Conservation (phyloP, 2,888 invertebrate genomes). For the Brachypalpus laphriformis region DNA sequence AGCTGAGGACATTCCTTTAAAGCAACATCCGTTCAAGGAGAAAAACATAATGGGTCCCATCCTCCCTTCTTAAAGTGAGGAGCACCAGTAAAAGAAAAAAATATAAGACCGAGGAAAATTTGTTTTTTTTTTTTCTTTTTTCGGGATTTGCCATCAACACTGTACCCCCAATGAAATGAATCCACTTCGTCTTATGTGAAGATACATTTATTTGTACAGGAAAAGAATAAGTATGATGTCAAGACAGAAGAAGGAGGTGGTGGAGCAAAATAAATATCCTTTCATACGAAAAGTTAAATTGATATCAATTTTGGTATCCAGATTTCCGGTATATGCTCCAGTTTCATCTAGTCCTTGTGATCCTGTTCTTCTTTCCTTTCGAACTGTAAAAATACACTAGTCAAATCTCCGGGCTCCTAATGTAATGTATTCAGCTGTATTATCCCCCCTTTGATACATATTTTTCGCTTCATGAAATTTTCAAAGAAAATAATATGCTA, state of each 20-base stretch:
- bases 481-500: constrained; percentile 16
- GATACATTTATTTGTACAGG: neutral
- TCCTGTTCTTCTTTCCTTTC: neutral
- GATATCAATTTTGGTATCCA: constrained; percentile 21
- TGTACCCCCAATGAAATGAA: constrained; percentile 15
- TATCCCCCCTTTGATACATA: constrained; percentile 1
- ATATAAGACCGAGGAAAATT: neutral
- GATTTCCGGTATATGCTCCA: constrained; percentile 16
- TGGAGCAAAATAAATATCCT: constrained; percentile 26
- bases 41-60: constrained; percentile 3
- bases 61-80: neutral
- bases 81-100: neutral
- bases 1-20: constrained; percentile 32
- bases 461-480: constrained; percentile 31
- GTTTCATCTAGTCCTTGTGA: neutral
- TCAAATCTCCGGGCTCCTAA: constrained; percentile 5
- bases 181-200: neutral
- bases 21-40: constrained; percentile 26
- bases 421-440: constrained; percentile 7
- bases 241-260: neutral
- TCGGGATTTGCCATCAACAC: neutral
- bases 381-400: neutral
- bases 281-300: constrained; percentile 18
- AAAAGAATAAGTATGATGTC: no score
- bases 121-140: neutral